Evolutionary conservation across 2,797 vertebrate genomes (phyloP).

Genomic region (Taenioides sp.): DNA sequence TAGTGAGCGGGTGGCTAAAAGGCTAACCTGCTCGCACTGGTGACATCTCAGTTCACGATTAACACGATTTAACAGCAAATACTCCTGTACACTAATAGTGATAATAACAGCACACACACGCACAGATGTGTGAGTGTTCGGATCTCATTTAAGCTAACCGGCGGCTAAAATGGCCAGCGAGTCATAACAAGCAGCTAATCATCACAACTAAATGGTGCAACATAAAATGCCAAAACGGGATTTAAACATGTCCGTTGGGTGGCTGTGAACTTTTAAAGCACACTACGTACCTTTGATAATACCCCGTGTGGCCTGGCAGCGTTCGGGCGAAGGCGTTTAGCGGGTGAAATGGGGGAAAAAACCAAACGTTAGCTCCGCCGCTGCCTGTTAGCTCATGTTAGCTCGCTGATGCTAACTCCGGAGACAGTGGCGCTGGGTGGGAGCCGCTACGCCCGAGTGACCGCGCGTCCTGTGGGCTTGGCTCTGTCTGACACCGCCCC

Average conservation of each 20-base stretch:
- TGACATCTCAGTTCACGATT: background rate
- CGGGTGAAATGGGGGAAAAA: slow-evolving; percentile 22
- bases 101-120: slow-evolving; percentile 15
- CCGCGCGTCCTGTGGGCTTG: slow-evolving; percentile 57
- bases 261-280: background rate
- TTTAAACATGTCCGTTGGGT: background rate
- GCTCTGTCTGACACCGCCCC: slow-evolving; percentile 69
- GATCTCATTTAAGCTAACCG: slow-evolving; percentile 24
- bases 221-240: background rate
- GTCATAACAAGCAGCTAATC: slow-evolving; percentile 58
- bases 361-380: slow-evolving; percentile 21
- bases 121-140: slow-evolving; percentile 43
- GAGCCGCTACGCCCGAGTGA: slow-evolving; percentile 46
- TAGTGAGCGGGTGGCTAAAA: slow-evolving; percentile 41
- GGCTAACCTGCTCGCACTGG: slow-evolving; percentile 25
- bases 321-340: slow-evolving; percentile 4
- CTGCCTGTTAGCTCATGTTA: slow-evolving; percentile 73
- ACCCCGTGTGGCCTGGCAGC: background rate
- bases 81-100: background rate
- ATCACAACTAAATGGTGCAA: slow-evolving; percentile 43
- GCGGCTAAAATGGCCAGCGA: slow-evolving; percentile 39
- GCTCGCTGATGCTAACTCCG: slow-evolving; percentile 52
- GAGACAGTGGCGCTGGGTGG: slow-evolving; percentile 24
- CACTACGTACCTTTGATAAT: slow-evolving; percentile 27
- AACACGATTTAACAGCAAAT: background rate